These are phyloP conservation scores for Apodemus speciosus DNA, from an alignment of 2,113 vertebrate genomes.

Conservation along the genomic window DNA sequence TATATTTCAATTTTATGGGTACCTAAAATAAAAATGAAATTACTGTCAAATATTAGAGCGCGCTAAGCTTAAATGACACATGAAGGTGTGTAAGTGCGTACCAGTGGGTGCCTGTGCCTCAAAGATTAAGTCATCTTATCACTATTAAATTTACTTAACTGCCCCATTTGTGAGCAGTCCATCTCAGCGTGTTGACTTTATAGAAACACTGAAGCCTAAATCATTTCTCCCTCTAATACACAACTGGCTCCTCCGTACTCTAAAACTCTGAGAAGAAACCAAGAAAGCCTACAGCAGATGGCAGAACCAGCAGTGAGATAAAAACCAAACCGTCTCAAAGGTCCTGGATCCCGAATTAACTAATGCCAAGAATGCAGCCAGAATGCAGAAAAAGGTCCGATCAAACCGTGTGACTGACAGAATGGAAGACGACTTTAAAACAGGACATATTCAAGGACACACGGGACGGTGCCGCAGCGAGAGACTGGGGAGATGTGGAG, in stretches of 20 bases:
- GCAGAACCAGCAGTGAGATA: background rate
- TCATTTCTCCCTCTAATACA: background rate
- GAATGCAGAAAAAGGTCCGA: background rate
- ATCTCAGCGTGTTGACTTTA: background rate
- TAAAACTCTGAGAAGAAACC: background rate
- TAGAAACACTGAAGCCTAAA: background rate
- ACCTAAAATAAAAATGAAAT: background rate
- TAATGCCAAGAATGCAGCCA: background rate
- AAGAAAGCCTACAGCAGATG: background rate
- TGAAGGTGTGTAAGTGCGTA: rapidly evolving
- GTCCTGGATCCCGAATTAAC: background rate
- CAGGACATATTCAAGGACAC: background rate
- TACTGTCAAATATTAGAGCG: background rate
- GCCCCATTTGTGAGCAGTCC: background rate
- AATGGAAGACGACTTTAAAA: background rate
- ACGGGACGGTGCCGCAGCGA: rapidly evolving
- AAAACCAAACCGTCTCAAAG: background rate
- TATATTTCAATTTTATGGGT: background rate
- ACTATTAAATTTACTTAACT: background rate
- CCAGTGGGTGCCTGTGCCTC: background rate
- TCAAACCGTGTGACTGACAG: background rate
- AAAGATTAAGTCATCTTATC: background rate
- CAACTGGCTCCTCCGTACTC: rapidly evolving
- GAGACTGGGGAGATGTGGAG: background rate
- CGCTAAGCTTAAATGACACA: background rate